Evolutionary conservation across 1,140 invertebrate species (phyloP).

Genomic region (Chrysomallon squamiferum): DNA sequence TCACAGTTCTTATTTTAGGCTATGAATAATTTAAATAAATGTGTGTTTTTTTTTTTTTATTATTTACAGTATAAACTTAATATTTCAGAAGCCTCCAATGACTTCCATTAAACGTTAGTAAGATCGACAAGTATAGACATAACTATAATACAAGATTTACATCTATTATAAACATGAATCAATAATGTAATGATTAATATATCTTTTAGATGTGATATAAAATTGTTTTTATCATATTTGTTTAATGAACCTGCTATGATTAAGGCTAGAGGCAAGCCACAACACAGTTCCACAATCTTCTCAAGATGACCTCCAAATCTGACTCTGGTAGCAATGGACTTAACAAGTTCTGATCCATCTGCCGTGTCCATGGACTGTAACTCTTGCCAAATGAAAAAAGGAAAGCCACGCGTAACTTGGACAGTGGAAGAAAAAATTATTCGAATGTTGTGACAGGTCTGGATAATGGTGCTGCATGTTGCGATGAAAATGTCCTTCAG

Average conservation of each 20-base stretch:
- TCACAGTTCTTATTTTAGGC: too few species aligned
- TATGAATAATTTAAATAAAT: too few species aligned
- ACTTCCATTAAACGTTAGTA: too few species aligned
- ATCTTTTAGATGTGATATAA: too few species aligned
- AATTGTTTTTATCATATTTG: too few species aligned
- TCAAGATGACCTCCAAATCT: not conserved
- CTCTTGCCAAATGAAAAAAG: not conserved
- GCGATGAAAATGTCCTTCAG: not conserved
- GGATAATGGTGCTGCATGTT: not conserved
- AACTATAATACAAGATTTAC: too few species aligned
- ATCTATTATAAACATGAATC: too few species aligned
- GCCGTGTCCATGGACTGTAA: not conserved
- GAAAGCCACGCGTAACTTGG: not conserved
- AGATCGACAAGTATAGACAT: too few species aligned
- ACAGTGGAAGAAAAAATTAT: not conserved
- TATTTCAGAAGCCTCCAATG: too few species aligned
- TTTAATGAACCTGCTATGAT: not conserved
- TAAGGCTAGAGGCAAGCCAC: not conserved
- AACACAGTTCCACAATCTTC: constrained; percentile 1
- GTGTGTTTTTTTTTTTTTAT: too few species aligned
- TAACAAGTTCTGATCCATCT: not conserved
- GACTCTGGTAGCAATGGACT: not conserved
- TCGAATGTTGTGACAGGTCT: not conserved
- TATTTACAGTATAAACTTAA: too few species aligned
- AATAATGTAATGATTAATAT: too few species aligned